Percentiles rank a stretch among this genome's conserved stretches.
phyloP scores from a whole-genome alignment of 2,888 invertebrate species.

The Melinaea menophilus region DNA sequence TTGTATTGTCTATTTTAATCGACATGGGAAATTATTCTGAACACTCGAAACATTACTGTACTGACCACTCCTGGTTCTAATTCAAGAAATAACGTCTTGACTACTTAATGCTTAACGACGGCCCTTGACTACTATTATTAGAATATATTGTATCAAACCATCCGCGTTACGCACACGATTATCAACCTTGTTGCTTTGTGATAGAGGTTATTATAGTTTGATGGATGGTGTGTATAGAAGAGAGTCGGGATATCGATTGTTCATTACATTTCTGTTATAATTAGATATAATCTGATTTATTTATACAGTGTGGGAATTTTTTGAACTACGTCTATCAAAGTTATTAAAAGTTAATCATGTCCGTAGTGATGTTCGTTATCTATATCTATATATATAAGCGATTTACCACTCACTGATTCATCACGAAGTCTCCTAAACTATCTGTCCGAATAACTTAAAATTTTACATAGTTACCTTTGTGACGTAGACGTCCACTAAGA shows the following conservation, averaged over 20 bases:
- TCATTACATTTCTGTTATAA: conserved; percentile 35
- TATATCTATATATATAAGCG: neutral
- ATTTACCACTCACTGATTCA: neutral
- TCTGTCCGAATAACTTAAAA: no score
- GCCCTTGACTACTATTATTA: conserved; percentile 42
- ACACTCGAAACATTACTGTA: conserved; percentile 43
- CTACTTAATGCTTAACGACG: conserved; percentile 41
- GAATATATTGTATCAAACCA: conserved; percentile 31
- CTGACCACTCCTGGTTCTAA: conserved; percentile 40
- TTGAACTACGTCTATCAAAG: conserved; percentile 9
- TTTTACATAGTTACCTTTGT: no score
- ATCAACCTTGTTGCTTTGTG: neutral
- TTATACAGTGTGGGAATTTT: conserved; percentile 49
- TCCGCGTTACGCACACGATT: conserved; percentile 9
- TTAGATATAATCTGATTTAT: conserved; percentile 42
- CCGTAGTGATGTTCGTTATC: no score
- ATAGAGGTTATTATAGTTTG: conserved; percentile 12
- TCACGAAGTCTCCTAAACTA: no score
- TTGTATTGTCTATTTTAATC: conserved; percentile 44
- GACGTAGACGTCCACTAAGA: no score
- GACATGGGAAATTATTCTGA: conserved; percentile 46
- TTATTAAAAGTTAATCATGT: no score
- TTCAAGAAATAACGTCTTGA: conserved; percentile 41
- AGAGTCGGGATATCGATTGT: conserved; percentile 33
- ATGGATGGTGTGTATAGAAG: conserved; percentile 15